These are phyloP conservation scores for Callipepla californica DNA, from an alignment of 2,113 vertebrate genomes.

Conservation along the genomic window DNA sequence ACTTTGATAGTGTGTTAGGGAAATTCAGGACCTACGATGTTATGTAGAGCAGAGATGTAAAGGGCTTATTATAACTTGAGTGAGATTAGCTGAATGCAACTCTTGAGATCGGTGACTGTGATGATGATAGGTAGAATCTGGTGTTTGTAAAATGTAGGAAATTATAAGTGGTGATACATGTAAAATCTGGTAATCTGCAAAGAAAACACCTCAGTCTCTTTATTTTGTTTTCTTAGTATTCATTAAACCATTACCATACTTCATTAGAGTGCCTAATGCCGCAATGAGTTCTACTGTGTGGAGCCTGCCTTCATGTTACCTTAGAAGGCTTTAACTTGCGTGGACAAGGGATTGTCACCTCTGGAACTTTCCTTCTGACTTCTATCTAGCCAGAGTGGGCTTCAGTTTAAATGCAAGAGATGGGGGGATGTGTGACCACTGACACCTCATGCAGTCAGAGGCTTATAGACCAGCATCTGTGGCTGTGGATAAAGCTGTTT, in stretches of 20 bases:
- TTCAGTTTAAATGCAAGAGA: background rate
- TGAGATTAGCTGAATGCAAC: background rate
- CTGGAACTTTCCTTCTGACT: background rate
- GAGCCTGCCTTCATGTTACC: background rate
- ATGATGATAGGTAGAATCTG: background rate
- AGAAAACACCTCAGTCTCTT: background rate
- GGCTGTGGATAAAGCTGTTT: background rate
- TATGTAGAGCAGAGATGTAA: too few species aligned
- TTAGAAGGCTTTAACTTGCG: background rate
- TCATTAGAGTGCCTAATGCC: background rate
- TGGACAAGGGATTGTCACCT: background rate
- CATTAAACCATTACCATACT: background rate
- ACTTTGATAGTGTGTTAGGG: background rate
- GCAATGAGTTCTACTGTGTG: background rate
- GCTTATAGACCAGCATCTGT: background rate
- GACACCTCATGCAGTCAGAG: fast-evolving
- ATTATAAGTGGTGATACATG: background rate
- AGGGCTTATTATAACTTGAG: background rate
- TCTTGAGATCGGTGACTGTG: background rate
- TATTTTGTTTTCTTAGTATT: background rate
- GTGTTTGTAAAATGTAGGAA: background rate
- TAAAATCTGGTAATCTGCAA: background rate
- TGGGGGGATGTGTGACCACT: fast-evolving
- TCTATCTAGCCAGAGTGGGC: background rate
- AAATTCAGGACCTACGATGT: fast-evolving